A percentile compares a stretch with the other conserved stretches of the same genome.
These are phyloP conservation scores for Lissonota sp. DNA, from an alignment of 2,888 invertebrate species.

Conservation along the genomic window DNA sequence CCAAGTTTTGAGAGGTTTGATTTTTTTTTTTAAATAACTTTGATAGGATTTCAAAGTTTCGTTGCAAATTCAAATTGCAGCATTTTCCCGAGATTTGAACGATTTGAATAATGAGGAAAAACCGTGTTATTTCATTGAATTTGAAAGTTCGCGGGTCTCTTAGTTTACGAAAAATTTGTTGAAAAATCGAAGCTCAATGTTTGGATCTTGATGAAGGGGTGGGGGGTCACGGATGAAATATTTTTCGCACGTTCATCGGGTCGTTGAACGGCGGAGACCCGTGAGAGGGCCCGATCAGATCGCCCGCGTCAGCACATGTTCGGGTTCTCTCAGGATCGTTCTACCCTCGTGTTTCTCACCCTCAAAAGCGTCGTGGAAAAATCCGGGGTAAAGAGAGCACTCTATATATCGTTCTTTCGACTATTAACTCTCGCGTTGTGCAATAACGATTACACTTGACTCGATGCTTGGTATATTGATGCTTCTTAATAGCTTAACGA, in stretches of 20 bases:
- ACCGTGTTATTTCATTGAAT: neutral
- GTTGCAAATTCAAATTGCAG: too few species aligned
- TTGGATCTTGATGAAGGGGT: neutral
- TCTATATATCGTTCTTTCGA: constrained; percentile 58
- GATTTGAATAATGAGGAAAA: neutral
- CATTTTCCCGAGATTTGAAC: too few species aligned
- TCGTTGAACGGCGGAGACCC: constrained; percentile 51
- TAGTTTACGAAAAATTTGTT: neutral
- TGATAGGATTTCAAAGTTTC: too few species aligned
- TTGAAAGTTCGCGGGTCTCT: neutral
- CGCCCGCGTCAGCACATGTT: constrained; percentile 74
- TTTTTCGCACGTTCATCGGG: constrained; percentile 73
- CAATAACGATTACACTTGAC: constrained; percentile 76
- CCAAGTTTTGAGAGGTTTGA: too few species aligned
- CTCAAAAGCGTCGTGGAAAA: constrained; percentile 54
- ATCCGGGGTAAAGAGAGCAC: constrained; percentile 17
- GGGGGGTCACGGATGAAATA: constrained; percentile 49
- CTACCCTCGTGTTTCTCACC: constrained; percentile 79
- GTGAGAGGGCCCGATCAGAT: constrained; percentile 49
- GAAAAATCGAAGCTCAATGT: constrained; percentile 22
- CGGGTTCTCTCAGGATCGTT: constrained; percentile 78
- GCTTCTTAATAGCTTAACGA: constrained; percentile 77
- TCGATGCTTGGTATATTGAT: constrained; percentile 76
- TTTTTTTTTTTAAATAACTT: too few species aligned
- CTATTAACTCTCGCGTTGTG: constrained; percentile 76